phyloP scores from a whole-genome alignment of 2,888 invertebrate species.

The Fragum whitleyi region DNA sequence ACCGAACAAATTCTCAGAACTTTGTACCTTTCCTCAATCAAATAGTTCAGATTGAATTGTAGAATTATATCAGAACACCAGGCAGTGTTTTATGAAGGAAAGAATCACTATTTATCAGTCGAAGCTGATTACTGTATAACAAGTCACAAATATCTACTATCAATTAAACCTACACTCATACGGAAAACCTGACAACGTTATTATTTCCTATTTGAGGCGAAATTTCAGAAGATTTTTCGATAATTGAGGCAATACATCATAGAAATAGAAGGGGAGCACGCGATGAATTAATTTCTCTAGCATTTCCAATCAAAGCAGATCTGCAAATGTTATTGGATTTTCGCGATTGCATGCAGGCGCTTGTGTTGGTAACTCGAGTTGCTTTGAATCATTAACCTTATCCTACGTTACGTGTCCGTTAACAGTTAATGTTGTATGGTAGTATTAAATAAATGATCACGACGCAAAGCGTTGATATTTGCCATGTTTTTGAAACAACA shows the following conservation, averaged over 20 bases:
- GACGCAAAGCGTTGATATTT: too few relatives aligned
- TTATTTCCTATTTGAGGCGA: conserved; percentile 1
- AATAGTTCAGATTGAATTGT: too few relatives aligned
- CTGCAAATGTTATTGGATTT: conserved; percentile 4
- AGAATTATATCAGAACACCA: too few relatives aligned
- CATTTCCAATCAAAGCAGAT: not conserved
- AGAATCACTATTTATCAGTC: not conserved
- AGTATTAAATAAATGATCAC: too few relatives aligned
- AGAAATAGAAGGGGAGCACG: conserved; percentile 1
- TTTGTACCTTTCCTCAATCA: too few relatives aligned
- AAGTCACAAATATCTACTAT: conserved; percentile 1
- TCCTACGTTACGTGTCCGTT: too few relatives aligned
- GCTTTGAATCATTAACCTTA: not conserved
- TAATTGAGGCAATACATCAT: conserved; percentile 4
- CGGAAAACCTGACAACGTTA: not conserved
- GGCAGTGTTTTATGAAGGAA: too few relatives aligned
- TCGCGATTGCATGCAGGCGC: conserved; percentile 1
- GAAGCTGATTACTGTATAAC: not conserved
- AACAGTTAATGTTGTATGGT: too few relatives aligned
- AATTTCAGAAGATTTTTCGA: conserved; percentile 1
- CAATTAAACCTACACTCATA: conserved; percentile 4
- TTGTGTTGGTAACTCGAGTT: not conserved
- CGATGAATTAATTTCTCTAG: not conserved
- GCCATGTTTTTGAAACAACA: too few relatives aligned
- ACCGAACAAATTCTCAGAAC: too few relatives aligned